phyloP scores from a whole-genome alignment of 2,113 vertebrate species.

The Australoheros scitulus region DNA sequence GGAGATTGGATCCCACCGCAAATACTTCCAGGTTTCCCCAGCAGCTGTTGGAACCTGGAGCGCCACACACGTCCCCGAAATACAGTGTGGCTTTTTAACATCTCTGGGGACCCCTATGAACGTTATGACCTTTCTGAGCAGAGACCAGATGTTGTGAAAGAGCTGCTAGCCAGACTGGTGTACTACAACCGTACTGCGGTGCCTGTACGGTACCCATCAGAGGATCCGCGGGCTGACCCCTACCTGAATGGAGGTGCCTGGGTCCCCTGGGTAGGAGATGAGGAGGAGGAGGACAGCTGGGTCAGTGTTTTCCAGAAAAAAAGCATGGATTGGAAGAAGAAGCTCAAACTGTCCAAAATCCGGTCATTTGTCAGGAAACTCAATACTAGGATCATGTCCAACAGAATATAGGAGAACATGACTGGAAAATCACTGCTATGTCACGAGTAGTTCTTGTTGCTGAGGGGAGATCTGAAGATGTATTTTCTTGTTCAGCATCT shows the following conservation, averaged over 20 bases:
- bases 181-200: constrained; percentile 92
- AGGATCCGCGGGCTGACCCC: constrained; percentile 92
- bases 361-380: constrained; percentile 92
- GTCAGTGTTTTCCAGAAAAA: constrained; percentile 71
- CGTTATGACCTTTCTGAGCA: constrained; percentile 87
- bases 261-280: constrained; percentile 93
- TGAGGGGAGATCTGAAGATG: not conserved
- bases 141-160: constrained; percentile 89
- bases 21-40: constrained; percentile 89
- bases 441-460: not conserved
- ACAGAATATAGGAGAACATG: constrained; percentile 83
- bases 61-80: constrained; percentile 81
- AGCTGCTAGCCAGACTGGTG: constrained; percentile 86
- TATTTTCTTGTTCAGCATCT: not conserved
- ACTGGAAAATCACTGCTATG: not conserved
- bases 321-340: constrained; percentile 80
- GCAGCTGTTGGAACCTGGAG: constrained; percentile 95
- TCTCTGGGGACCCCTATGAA: constrained; percentile 91
- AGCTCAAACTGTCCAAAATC: constrained; percentile 87
- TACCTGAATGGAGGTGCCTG: constrained; percentile 93
- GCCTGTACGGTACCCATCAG: constrained; percentile 91
- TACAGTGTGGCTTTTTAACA: constrained; percentile 96
- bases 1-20: constrained; percentile 96
- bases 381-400: constrained; percentile 93
- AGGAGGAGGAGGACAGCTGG: constrained; percentile 84